A percentile compares a stretch with the other conserved stretches of the same genome.
Evolutionary conservation across 2,888 invertebrate genomes (phyloP).

Genomic region (Seira sanloemensis): DNA sequence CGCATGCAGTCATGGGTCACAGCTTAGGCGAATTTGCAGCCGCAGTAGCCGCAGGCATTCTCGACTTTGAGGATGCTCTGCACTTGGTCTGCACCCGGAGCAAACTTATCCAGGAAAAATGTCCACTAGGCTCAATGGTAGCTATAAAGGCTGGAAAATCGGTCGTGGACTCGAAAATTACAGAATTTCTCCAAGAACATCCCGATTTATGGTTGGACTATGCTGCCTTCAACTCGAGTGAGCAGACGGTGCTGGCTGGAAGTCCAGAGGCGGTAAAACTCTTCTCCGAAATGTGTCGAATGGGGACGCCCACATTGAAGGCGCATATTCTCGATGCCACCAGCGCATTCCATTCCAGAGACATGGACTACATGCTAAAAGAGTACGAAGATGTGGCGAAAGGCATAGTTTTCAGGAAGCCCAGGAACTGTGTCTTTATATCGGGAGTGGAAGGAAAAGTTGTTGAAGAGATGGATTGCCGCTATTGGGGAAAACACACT

Average conservation of each 20-base stretch:
- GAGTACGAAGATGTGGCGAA: neutral
- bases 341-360: slow-evolving; percentile 62
- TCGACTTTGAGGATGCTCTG: neutral
- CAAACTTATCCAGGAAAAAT: neutral
- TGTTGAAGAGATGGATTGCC: neutral
- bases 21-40: slow-evolving; percentile 27
- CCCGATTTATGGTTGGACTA: slow-evolving; percentile 20
- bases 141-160: neutral
- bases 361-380: slow-evolving; percentile 55
- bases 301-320: slow-evolving; percentile 28
- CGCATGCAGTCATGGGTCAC: slow-evolving; percentile 25
- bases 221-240: slow-evolving; percentile 52
- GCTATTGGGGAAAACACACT: slow-evolving; percentile 25
- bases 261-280: neutral
- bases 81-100: slow-evolving; percentile 6
- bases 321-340: slow-evolving; percentile 38
- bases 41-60: neutral
- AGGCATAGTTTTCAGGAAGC: neutral
- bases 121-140: slow-evolving; percentile 17
- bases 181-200: neutral
- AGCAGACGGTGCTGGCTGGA: slow-evolving; percentile 41
- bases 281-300: slow-evolving; percentile 11
- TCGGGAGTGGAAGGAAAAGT: slow-evolving; percentile 15
- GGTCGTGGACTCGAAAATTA: neutral
- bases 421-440: neutral